Conservation (phyloP, 2,797 vertebrate genomes). For the Loris lydekkerianus region DNA sequence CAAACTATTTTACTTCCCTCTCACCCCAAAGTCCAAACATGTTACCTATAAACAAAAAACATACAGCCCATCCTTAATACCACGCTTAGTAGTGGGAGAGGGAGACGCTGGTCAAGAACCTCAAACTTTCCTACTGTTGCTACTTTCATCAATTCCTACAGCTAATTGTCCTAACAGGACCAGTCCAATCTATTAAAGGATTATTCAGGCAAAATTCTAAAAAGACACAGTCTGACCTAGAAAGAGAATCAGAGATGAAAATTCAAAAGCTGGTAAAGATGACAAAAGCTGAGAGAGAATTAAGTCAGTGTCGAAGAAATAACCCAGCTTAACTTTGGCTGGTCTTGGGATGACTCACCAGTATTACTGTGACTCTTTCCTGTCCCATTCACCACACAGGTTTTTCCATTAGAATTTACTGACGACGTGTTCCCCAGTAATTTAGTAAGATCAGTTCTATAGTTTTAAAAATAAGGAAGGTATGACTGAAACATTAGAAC, state of each 20-base stretch:
- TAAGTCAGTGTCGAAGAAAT: not conserved
- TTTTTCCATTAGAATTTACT: slow-evolving; percentile 72
- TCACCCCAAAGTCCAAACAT: not conserved
- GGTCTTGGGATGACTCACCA: slow-evolving; percentile 62
- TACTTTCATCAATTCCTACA: slow-evolving; percentile 17
- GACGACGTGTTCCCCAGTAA: not conserved
- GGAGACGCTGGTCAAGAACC: not conserved
- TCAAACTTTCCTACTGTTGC: not conserved
- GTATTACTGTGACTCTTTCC: not conserved
- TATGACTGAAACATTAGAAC: slow-evolving; percentile 24
- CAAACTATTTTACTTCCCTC: slow-evolving; percentile 12
- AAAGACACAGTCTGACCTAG: slow-evolving; percentile 51
- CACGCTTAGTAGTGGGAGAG: not conserved
- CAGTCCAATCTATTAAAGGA: not conserved
- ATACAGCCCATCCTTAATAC: not conserved
- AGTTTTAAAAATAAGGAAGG: slow-evolving; percentile 55
- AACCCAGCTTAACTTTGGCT: not conserved
- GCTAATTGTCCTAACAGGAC: slow-evolving; percentile 18
- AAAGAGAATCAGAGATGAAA: slow-evolving; percentile 42
- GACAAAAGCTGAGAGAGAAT: not conserved
- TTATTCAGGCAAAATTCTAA: not conserved
- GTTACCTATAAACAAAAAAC: not conserved
- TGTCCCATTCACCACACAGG: slow-evolving; percentile 45
- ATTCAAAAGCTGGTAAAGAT: slow-evolving; percentile 59
- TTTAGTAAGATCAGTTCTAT: not conserved